Evolutionary conservation across 2,888 invertebrate genomes (phyloP).

Genomic region (Beris morrisii): DNA sequence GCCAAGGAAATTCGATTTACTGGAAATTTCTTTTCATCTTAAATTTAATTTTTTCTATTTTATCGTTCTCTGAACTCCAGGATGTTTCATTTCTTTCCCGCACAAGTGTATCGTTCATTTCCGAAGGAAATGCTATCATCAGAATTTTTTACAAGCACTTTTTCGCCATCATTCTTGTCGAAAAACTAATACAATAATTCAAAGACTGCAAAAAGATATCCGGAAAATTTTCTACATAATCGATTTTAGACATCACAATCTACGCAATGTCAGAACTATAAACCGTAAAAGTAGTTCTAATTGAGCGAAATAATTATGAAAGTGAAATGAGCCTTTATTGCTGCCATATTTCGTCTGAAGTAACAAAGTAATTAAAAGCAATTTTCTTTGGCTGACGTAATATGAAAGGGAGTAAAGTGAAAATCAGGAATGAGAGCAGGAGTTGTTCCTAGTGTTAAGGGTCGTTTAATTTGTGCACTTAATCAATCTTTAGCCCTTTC

Average conservation of each 20-base stretch:
- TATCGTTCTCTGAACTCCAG: constrained; percentile 12
- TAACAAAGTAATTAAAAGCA: constrained; percentile 19
- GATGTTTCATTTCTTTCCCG: constrained; percentile 31
- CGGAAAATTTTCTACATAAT: no score
- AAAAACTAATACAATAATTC: no score
- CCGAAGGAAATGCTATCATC: constrained; percentile 32
- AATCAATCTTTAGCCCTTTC: constrained; percentile 39
- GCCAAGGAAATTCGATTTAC: constrained; percentile 19
- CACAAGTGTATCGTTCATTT: constrained; percentile 28
- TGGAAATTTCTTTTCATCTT: constrained; percentile 18
- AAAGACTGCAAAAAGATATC: no score
- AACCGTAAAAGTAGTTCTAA: constrained; percentile 35
- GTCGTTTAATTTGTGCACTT: constrained; percentile 37
- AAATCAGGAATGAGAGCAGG: background rate
- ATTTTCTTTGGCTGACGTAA: constrained; percentile 25
- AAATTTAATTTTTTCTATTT: background rate
- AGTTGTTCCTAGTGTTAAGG: constrained; percentile 19
- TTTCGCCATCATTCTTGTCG: constrained; percentile 14
- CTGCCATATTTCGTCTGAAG: no score
- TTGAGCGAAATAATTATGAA: constrained; percentile 35
- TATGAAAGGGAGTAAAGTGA: constrained; percentile 13
- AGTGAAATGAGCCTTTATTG: background rate
- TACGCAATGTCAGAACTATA: background rate
- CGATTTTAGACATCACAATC: no score
- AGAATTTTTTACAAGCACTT: constrained; percentile 27